Percentiles rank a stretch among this genome's conserved stretches.
These are phyloP conservation scores for Keiferia lycopersicella DNA, from an alignment of 2,888 invertebrate species.

Conservation along the genomic window DNA sequence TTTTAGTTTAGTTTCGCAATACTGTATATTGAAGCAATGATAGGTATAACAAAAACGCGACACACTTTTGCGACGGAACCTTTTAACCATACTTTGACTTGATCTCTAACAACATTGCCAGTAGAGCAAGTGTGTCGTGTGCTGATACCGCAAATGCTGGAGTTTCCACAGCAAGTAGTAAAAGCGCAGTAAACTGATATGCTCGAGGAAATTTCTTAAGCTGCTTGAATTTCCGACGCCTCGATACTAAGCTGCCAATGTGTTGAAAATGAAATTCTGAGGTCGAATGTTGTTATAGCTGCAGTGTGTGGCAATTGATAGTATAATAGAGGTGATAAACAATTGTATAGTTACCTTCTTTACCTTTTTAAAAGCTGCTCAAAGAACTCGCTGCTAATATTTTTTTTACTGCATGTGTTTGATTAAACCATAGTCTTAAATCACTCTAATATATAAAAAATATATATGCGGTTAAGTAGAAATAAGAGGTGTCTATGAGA, in stretches of 20 bases:
- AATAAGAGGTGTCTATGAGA: too few relatives aligned
- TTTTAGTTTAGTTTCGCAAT: not conserved
- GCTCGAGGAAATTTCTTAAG: conserved; percentile 19
- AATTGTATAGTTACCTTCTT: too few relatives aligned
- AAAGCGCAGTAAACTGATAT: conserved; percentile 23
- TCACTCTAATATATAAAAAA: too few relatives aligned
- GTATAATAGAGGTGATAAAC: not conserved
- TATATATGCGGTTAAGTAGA: too few relatives aligned
- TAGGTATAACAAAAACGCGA: not conserved
- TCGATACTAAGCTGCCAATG: conserved; percentile 13
- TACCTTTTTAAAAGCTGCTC: too few relatives aligned
- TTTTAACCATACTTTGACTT: conserved; percentile 4
- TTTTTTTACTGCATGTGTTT: too few relatives aligned
- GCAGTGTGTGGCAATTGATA: not conserved
- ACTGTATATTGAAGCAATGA: too few relatives aligned
- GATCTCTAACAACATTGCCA: conserved; percentile 6
- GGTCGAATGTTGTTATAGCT: not conserved
- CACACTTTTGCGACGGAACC: not conserved
- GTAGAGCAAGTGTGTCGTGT: not conserved
- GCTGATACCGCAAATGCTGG: conserved; percentile 17
- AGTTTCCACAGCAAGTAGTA: conserved; percentile 20
- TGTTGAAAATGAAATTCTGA: conserved; percentile 20
- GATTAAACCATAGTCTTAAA: too few relatives aligned
- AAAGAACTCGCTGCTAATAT: too few relatives aligned
- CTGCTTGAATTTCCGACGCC: conserved; percentile 18